These are phyloP conservation scores for Lasiurus cinereus DNA, from an alignment of 2,113 vertebrate species.

Conservation along the genomic window DNA sequence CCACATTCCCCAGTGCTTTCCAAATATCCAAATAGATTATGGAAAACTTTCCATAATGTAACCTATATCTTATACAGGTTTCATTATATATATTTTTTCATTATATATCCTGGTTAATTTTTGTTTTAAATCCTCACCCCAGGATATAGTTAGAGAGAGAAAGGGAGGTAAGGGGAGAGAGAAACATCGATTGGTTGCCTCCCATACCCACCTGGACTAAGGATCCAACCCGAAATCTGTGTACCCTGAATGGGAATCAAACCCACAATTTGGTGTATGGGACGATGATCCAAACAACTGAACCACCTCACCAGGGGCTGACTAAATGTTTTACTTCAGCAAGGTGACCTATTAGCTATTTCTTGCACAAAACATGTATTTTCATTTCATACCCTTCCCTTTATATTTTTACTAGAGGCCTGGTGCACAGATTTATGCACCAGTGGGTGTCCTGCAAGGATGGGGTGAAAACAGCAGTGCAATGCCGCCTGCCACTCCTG, in stretches of 20 bases:
- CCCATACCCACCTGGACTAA: not conserved
- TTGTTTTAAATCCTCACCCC: not conserved
- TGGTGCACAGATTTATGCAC: no score
- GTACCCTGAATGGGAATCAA: not conserved
- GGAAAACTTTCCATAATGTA: slow-evolving; percentile 25
- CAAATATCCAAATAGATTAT: not conserved
- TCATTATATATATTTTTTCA: slow-evolving; percentile 33
- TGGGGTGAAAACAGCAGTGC: no score
- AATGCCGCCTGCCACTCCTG: no score
- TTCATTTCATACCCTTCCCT: not conserved
- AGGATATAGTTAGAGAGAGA: not conserved
- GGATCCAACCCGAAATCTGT: not conserved
- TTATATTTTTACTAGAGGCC: not conserved
- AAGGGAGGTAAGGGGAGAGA: not conserved
- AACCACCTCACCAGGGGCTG: not conserved
- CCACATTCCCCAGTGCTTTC: not conserved
- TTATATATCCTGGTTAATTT: not conserved
- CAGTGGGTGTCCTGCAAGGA: no score
- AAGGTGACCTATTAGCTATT: slow-evolving; percentile 31
- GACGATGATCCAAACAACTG: not conserved
- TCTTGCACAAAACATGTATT: not conserved
- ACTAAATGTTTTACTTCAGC: not conserved
- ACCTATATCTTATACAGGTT: not conserved
- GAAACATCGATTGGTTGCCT: not conserved
- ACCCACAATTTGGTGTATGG: not conserved